Conservation (phyloP, 2,888 invertebrate genomes). For the Dolichomitus sp. region DNA sequence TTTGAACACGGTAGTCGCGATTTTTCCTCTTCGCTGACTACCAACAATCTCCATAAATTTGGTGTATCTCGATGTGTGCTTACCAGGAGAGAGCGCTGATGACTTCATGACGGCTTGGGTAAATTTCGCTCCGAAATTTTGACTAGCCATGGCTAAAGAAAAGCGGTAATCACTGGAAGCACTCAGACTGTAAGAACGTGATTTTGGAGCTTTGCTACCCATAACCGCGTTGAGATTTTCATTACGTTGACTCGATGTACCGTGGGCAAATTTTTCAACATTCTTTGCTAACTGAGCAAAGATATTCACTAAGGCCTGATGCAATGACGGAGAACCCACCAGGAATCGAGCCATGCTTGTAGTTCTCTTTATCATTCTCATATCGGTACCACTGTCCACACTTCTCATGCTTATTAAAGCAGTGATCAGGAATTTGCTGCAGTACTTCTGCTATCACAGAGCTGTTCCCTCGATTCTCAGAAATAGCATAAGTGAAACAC, state of each 20-base stretch:
- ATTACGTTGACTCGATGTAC: constrained; percentile 21
- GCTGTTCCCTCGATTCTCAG: constrained; percentile 65
- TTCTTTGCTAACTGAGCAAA: constrained; percentile 36
- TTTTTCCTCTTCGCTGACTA: neutral
- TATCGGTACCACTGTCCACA: constrained; percentile 46
- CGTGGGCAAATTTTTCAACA: constrained; percentile 24
- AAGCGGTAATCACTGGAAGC: constrained; percentile 29
- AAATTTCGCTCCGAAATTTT: constrained; percentile 20
- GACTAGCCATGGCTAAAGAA: neutral
- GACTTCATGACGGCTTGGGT: neutral
- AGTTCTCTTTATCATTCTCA: constrained; percentile 22
- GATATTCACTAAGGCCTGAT: constrained; percentile 8
- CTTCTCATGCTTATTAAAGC: constrained; percentile 36
- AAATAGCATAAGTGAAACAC: constrained; percentile 72
- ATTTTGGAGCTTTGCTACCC: constrained; percentile 27
- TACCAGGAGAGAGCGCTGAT: constrained; percentile 14
- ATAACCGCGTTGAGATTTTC: constrained; percentile 19
- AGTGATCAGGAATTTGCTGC: constrained; percentile 43
- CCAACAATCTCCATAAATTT: neutral
- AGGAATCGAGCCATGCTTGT: constrained; percentile 28
- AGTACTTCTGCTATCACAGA: constrained; percentile 16
- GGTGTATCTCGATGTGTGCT: neutral
- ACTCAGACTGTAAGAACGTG: neutral
- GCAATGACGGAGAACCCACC: constrained; percentile 31
- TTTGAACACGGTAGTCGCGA: constrained; percentile 12